Evolutionary conservation across 2,113 vertebrate species (phyloP).

Genomic region (Noctilio leporinus): DNA sequence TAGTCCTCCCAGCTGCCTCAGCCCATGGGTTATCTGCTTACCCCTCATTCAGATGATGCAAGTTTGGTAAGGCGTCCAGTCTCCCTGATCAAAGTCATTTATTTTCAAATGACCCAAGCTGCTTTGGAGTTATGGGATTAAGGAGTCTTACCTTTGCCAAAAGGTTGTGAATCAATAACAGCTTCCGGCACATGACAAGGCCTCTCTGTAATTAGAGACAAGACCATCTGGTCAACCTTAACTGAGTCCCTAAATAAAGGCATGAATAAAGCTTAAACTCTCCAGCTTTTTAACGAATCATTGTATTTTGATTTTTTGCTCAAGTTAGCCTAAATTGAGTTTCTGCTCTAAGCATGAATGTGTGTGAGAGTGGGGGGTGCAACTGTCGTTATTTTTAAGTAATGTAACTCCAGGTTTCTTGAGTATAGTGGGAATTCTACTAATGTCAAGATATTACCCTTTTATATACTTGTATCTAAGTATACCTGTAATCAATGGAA

Average conservation of each 20-base stretch:
- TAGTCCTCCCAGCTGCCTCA: background rate
- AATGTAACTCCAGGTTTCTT: background rate
- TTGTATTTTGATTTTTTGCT: background rate
- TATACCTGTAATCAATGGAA: background rate
- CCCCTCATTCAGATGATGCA: background rate
- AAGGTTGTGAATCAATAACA: background rate
- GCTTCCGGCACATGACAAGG: background rate
- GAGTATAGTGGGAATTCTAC: background rate
- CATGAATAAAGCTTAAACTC: background rate
- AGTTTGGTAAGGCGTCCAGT: background rate
- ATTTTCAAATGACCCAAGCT: background rate
- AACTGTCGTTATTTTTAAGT: background rate
- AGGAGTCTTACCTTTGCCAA: background rate
- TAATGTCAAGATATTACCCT: background rate
- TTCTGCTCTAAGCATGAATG: background rate
- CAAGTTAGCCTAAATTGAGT: background rate
- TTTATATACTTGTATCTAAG: background rate
- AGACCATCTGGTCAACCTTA: background rate
- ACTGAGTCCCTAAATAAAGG: background rate
- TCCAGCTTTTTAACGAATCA: background rate
- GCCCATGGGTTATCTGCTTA: background rate
- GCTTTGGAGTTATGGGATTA: background rate
- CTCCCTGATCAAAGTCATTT: background rate
- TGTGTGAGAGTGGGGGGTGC: background rate
- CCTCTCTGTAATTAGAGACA: background rate